Evolutionary conservation across 1,140 invertebrate genomes (phyloP).

Genomic region (Cyclina sinensis): DNA sequence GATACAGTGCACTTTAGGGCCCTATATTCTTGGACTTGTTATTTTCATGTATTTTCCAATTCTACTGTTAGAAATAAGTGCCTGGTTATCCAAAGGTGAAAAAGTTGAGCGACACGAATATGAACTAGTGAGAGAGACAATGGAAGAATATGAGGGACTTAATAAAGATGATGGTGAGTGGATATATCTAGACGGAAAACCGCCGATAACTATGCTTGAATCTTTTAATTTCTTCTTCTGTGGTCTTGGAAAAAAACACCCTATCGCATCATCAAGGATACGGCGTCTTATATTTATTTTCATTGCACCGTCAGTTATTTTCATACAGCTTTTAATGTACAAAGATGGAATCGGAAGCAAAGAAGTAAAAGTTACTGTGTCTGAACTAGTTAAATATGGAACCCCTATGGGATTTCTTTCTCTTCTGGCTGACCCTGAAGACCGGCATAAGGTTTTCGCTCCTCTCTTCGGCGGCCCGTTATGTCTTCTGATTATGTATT

Average conservation of each 20-base stretch:
- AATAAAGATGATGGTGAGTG: neutral
- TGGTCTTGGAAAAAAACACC: neutral
- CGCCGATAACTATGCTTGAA: neutral
- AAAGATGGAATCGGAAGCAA: neutral
- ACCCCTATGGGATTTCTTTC: constrained; percentile 42
- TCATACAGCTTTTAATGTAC: constrained; percentile 45
- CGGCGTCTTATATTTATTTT: constrained; percentile 30
- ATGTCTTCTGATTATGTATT: constrained; percentile 18
- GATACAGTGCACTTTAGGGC: constrained; percentile 20
- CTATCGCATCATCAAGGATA: constrained; percentile 13
- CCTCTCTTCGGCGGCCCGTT: constrained; percentile 41
- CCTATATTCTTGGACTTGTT: constrained; percentile 46
- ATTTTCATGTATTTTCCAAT: constrained; percentile 56
- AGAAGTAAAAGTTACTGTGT: neutral
- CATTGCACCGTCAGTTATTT: constrained; percentile 11
- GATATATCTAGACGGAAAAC: constrained; percentile 42
- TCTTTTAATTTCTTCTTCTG: neutral
- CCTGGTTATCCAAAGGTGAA: constrained; percentile 16
- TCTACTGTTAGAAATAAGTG: neutral
- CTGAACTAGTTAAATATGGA: constrained; percentile 24
- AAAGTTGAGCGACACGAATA: neutral
- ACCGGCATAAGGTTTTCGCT: constrained; percentile 28
- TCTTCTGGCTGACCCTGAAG: constrained; percentile 2
- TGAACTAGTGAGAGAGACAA: neutral
- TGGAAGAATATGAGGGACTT: neutral